phyloP scores from a whole-genome alignment of 2,888 invertebrate species.

The Cerastoderma edule region DNA sequence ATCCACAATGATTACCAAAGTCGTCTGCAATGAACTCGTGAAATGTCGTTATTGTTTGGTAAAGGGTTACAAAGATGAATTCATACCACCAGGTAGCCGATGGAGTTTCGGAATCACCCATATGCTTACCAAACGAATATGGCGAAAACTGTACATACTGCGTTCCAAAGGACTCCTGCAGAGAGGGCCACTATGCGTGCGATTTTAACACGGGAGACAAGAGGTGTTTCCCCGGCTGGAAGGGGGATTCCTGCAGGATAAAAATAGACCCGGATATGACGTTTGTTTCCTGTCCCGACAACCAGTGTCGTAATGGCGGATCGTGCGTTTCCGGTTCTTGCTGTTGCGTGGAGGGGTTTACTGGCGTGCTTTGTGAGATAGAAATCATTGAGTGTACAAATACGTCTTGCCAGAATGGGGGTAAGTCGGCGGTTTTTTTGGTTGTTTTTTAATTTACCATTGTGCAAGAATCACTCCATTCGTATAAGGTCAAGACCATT shows the following conservation, averaged over 20 bases:
- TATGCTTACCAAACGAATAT: conserved; percentile 46
- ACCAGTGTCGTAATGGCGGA: conserved; percentile 58
- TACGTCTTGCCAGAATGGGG: conserved; percentile 51
- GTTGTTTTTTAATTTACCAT: too few species aligned
- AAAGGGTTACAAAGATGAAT: too few species aligned
- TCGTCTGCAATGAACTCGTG: too few species aligned
- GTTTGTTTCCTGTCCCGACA: conserved; percentile 50
- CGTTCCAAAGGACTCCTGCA: conserved; percentile 43
- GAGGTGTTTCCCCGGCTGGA: conserved; percentile 46
- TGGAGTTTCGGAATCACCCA: too few species aligned
- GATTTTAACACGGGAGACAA: conserved; percentile 42
- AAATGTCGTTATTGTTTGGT: too few species aligned
- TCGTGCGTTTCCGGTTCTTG: conserved; percentile 47
- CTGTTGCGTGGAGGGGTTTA: conserved; percentile 50
- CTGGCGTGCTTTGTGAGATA: conserved; percentile 55
- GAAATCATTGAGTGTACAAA: conserved; percentile 56
- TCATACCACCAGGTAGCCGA: too few species aligned
- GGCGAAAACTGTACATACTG: conserved; percentile 49
- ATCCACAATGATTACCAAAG: too few species aligned
- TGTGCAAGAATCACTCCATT: too few species aligned
- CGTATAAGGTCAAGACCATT: too few species aligned
- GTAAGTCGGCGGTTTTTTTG: too few species aligned
- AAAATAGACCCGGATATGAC: conserved; percentile 5
- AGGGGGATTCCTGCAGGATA: conserved; percentile 26
- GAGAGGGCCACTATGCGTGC: conserved; percentile 53